Base-by-base conservation (phyloP, 1,140 invertebrate species). In the Scaptodrosophila lebanonensis region DNA sequence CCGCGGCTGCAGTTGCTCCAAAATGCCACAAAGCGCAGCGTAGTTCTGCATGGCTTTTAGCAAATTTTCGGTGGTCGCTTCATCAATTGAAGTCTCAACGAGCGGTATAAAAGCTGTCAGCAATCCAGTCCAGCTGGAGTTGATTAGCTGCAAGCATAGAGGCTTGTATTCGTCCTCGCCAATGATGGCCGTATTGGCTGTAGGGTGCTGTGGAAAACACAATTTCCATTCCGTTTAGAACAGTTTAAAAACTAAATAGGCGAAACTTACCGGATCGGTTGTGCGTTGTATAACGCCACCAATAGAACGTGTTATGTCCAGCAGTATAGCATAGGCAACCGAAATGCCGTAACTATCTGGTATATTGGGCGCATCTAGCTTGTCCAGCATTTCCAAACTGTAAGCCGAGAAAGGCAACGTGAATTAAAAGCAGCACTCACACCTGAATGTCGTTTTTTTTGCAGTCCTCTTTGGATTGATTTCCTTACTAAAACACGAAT, bases 331-430 rank as follows among this genome's bases (percentile, higher is more conserved):
- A 88, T 97, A 98, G 0, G 96, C 96, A 16, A 98, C 90, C 0
- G 97, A 98, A 47, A 99, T 94, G 22, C 96, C 96, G 89, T 99
- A 99, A 5, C 97, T 97, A 66, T 98, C 96, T 8, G 95, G 94
- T 63, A 98, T 94, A 25, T 90, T 88, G 0, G 96, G 97, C n/a
- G 96, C 94, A 70, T 99, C 97, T 5, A 94, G 91, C 87, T 97
- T 97, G 73, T 99, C 97, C 65, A 98, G 87, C 93, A 97, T 95
- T 87, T 99, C 97, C 71, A 98, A 89, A 86, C 96, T 98, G 85
- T 39, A 90, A 17, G 2, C 3, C 6, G 12, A 6, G 0, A 8
- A 12, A 27, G 2, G n/a, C n/a, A n/a, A n/a, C n/a, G n/a, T n/a
- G n/a, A n/a, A n/a, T n/a, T n/a, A n/a, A n/a, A n/a, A n/a, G n/a